A percentile compares a stretch with the other conserved stretches of the same genome.
Evolutionary conservation across 1,140 invertebrate species (phyloP).

Genomic region (Cydia pomonella): DNA sequence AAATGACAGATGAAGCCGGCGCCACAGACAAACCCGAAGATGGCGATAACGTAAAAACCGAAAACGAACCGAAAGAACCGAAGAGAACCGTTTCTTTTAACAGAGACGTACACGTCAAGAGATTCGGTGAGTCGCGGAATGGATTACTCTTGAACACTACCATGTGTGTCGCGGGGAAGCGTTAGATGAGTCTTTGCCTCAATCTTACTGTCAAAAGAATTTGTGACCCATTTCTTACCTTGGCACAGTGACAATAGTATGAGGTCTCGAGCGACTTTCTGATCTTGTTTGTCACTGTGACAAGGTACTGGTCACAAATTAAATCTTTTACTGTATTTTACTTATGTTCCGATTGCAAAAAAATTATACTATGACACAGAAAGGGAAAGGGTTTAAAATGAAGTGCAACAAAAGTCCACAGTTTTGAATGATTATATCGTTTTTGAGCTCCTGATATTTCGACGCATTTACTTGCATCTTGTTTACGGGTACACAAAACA

Average conservation of each 20-base stretch:
- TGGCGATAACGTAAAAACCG: constrained; percentile 29
- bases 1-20: constrained; percentile 73
- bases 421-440: too few relatives aligned
- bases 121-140: constrained; percentile 86
- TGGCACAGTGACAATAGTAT: too few relatives aligned
- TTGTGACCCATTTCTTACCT: too few relatives aligned
- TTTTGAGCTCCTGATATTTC: too few relatives aligned
- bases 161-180: not conserved
- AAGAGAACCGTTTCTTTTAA: constrained; percentile 89
- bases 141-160: not conserved
- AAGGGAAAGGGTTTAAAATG: not conserved
- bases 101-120: constrained; percentile 92
- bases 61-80: constrained; percentile 63
- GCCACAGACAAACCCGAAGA: constrained; percentile 51
- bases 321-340: too few relatives aligned
- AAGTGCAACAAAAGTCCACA: too few relatives aligned
- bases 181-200: not conserved
- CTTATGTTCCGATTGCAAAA: not conserved
- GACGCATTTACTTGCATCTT: too few relatives aligned
- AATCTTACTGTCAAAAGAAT: too few relatives aligned
- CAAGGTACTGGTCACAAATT: too few relatives aligned
- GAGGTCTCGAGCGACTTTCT: too few relatives aligned
- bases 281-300: too few relatives aligned
- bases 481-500: too few relatives aligned
- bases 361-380: not conserved